Evolutionary conservation across 2,797 vertebrate species (phyloP), one percentile per base, ranked within the genome.

Genomic region (Merluccius polli): DNA sequence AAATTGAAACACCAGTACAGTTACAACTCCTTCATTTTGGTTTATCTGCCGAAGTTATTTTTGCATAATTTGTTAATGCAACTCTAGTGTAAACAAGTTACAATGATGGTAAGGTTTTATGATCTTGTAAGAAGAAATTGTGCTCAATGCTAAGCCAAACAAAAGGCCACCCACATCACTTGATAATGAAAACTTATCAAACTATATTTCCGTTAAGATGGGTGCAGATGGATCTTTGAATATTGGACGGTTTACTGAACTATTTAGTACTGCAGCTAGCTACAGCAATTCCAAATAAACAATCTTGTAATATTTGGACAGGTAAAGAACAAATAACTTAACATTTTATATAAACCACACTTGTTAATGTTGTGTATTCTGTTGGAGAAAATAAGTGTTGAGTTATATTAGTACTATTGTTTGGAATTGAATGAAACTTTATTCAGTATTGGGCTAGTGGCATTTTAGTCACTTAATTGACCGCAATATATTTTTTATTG

Each of bases 381-480:
- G 69, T 77, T 77, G 63, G 4, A 72, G 63, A 44, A 71, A 59
- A 59, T 59, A n/a, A 35, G 72, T 10, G n/a, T 75, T 72, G 4
- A 69, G 21, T 44, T 65, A 0, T 72, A 16, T 81, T 59, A n/a
- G n/a, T 21, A 32, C 85, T 35, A 63, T 77, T 27, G n/a, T 81
- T 82, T 83, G 72, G 74, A 73, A 79, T 84, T 75, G 12, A 79
- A 41, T 67, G 30, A 59, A 70, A 75, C 29, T 81, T 82, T 77
- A 32, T 83, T 78, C 12, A 81, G 48, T 72, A 74, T 73, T 74
- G 29, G 77, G 74, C 69, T 59, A 73, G 63, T 27, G 75, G 75
- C 81, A 78, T 81, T 30, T 73, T 76, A 74, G 38, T 77, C 65
- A 81, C 80, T 81, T 72, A 73, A 72, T 76, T 35, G 80, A 81